Evolutionary conservation across 2,888 invertebrate species (phyloP).

Genomic region (Isoperla grammatica): DNA sequence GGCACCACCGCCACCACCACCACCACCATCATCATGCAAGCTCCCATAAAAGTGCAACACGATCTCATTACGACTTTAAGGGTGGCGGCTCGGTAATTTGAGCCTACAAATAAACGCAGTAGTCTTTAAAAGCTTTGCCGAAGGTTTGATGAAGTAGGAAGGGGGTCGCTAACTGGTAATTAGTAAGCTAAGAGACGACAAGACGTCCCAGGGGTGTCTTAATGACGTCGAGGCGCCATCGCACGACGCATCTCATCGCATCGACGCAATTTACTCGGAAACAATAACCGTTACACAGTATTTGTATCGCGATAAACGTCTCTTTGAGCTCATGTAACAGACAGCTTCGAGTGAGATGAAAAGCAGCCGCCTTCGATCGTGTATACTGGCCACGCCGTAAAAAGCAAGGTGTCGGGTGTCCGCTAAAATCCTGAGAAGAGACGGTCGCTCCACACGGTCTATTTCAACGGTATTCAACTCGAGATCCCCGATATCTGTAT

Average conservation of each 20-base stretch:
- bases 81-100: slow-evolving; percentile 1
- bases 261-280: background rate
- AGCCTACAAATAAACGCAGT: background rate
- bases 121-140: slow-evolving; percentile 7
- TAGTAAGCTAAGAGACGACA: background rate
- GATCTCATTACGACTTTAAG: slow-evolving; percentile 8
- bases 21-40: too few relatives aligned
- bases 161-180: slow-evolving; percentile 8
- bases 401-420: too few relatives aligned
- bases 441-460: too few relatives aligned
- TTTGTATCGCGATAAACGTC: background rate
- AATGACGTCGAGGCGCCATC: slow-evolving; percentile 4
- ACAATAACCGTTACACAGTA: slow-evolving; percentile 1
- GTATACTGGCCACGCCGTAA: too few relatives aligned
- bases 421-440: too few relatives aligned
- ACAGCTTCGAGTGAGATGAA: too few relatives aligned
- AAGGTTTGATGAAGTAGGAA: slow-evolving; percentile 1
- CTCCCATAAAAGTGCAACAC: background rate
- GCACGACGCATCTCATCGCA: background rate
- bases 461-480: too few relatives aligned
- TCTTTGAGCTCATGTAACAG: background rate
- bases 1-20: too few relatives aligned
- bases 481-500: too few relatives aligned
- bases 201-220: slow-evolving; percentile 1
- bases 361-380: too few relatives aligned